Conservation (phyloP, 1,140 invertebrate species). For the Drosophila carrolli region DNA sequence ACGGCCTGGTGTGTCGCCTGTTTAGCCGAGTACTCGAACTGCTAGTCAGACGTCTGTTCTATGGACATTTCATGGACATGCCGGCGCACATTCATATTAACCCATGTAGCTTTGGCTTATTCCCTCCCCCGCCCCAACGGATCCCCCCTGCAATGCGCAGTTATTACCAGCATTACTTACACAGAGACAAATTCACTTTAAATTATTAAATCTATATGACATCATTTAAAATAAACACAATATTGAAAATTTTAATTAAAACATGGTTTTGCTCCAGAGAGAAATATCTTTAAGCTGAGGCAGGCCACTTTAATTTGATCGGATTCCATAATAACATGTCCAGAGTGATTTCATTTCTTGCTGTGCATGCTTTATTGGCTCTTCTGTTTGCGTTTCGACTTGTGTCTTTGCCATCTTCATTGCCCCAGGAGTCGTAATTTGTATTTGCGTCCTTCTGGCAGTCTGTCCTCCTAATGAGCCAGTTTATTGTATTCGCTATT, state of each 20-base stretch:
- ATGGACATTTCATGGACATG: slow-evolving; percentile 58
- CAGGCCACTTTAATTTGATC: no score
- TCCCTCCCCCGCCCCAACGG: slow-evolving; percentile 9
- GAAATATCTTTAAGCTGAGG: no score
- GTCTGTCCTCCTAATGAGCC: slow-evolving; percentile 40
- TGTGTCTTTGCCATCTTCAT: slow-evolving; percentile 46
- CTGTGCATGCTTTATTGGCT: slow-evolving; percentile 37
- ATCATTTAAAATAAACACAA: no score
- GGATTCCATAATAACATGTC: no score
- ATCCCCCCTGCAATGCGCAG: slow-evolving; percentile 33
- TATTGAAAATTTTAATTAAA: neutral
- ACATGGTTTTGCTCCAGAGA: no score
- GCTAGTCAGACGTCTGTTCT: slow-evolving; percentile 53
- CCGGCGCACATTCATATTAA: slow-evolving; percentile 50
- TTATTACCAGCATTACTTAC: slow-evolving; percentile 55
- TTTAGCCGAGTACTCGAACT: slow-evolving; percentile 42
- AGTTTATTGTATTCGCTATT: slow-evolving; percentile 40
- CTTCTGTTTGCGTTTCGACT: slow-evolving; percentile 43
- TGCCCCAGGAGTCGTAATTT: slow-evolving; percentile 53
- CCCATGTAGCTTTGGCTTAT: slow-evolving; percentile 29
- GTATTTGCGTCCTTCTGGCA: slow-evolving; percentile 49
- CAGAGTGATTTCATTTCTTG: neutral
- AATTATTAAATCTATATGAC: no score
- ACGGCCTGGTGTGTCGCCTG: slow-evolving; percentile 53
- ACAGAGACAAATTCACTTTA: neutral